Percentiles rank a stretch among this genome's conserved stretches.
phyloP scores from a whole-genome alignment of 2,888 invertebrate genomes.

The Pyrgus malvae region DNA sequence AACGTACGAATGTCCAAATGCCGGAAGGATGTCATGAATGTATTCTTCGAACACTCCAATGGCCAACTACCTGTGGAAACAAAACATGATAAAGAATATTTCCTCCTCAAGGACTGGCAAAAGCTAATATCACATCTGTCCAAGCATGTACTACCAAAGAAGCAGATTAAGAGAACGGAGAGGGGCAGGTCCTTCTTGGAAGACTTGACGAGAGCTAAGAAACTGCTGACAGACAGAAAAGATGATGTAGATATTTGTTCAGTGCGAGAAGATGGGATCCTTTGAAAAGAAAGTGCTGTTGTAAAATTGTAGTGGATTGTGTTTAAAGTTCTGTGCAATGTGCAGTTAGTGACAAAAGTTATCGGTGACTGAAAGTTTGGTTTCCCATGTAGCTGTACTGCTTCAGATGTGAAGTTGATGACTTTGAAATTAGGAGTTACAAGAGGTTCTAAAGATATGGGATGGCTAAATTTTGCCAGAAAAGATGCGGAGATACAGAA shows the following conservation, averaged over 20 bases:
- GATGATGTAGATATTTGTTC: slow-evolving; percentile 53
- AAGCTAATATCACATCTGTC: slow-evolving; percentile 66
- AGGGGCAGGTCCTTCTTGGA: slow-evolving; percentile 66
- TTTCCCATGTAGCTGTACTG: too few species aligned
- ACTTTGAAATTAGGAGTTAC: too few species aligned
- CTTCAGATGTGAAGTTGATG: too few species aligned
- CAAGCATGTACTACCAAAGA: slow-evolving; percentile 63
- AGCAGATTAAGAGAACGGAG: slow-evolving; percentile 63
- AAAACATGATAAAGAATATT: slow-evolving; percentile 52
- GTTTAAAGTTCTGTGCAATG: not conserved
- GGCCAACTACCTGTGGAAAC: slow-evolving; percentile 61
- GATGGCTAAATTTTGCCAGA: too few species aligned
- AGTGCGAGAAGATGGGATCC: slow-evolving; percentile 37
- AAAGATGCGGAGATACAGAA: too few species aligned
- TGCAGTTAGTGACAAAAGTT: not conserved
- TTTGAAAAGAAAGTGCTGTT: slow-evolving; percentile 50
- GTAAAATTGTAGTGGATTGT: too few species aligned
- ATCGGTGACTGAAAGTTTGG: too few species aligned
- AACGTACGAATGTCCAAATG: slow-evolving; percentile 42
- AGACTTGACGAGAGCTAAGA: slow-evolving; percentile 64
- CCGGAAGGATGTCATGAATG: slow-evolving; percentile 59
- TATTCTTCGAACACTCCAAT: slow-evolving; percentile 67
- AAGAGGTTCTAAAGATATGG: too few species aligned
- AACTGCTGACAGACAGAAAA: slow-evolving; percentile 52
- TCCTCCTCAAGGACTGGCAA: slow-evolving; percentile 67